Conservation (phyloP, 2,888 invertebrate genomes). For the Hipparchia sbordonii region DNA sequence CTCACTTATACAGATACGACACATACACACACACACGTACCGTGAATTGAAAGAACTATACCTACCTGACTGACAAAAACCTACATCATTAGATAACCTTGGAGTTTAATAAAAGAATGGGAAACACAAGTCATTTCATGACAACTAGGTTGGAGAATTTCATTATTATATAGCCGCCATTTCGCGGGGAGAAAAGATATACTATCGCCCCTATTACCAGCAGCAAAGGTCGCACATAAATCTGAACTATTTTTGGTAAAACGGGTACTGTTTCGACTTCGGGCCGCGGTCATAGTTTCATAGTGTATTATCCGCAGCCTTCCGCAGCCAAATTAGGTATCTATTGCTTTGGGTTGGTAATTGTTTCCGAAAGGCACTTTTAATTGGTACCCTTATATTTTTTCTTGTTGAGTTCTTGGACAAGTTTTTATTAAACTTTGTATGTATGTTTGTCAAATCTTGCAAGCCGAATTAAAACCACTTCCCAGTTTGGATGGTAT, state of each 20-base stretch:
- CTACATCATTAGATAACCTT: background rate
- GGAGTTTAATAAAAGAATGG: background rate
- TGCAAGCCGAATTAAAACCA: too few species aligned
- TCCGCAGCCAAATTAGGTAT: constrained; percentile 10
- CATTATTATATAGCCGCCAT: constrained; percentile 15
- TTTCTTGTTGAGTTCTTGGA: too few species aligned
- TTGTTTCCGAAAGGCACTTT: background rate
- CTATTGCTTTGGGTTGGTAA: background rate
- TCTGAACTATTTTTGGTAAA: constrained; percentile 50
- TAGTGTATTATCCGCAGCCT: constrained; percentile 8
- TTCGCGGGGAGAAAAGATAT: background rate
- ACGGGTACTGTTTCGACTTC: constrained; percentile 31
- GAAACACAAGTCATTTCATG: constrained; percentile 2
- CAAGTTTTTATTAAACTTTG: too few species aligned
- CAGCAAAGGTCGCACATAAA: constrained; percentile 48
- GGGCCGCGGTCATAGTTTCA: constrained; percentile 14
- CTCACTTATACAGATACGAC: too few species aligned
- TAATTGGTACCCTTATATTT: too few species aligned
- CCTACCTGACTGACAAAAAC: too few species aligned
- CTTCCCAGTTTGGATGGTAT: too few species aligned
- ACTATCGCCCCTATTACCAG: constrained; percentile 15
- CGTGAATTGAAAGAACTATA: too few species aligned
- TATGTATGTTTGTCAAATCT: too few species aligned
- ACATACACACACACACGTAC: too few species aligned
- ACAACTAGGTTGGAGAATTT: constrained; percentile 3